A percentile compares a stretch with the other conserved stretches of the same genome.
These are phyloP conservation scores for Lepidurus arcticus DNA, from an alignment of 1,140 invertebrate species.

Conservation along the genomic window DNA sequence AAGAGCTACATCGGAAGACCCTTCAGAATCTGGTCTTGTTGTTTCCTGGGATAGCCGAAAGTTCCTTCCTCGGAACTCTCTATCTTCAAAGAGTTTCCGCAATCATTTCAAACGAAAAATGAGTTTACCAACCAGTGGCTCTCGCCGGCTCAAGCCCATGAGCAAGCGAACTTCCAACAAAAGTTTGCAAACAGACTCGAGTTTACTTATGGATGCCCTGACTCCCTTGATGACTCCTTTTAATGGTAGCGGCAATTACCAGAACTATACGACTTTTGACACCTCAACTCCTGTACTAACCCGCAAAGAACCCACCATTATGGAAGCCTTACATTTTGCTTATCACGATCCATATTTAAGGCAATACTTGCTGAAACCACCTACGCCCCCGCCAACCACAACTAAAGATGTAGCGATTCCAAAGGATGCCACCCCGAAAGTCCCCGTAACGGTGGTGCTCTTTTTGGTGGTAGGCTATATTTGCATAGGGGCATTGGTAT, in stretches of 20 bases:
- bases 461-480: constrained; percentile 64
- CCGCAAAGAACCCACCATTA: not conserved
- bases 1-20: not conserved
- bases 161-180: not conserved
- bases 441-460: constrained; percentile 65
- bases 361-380: not conserved
- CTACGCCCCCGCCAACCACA: not conserved
- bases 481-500: constrained; percentile 76
- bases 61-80: constrained; percentile 34
- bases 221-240: not conserved
- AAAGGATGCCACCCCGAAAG: constrained; percentile 39
- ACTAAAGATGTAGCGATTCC: constrained; percentile 3
- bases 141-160: not conserved
- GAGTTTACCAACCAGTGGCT: not conserved
- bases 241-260: not conserved
- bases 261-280: not conserved
- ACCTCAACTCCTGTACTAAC: not conserved
- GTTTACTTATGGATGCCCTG: not conserved
- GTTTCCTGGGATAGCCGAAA: not conserved
- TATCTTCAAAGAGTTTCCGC: not conserved
- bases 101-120: not conserved
- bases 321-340: not conserved
- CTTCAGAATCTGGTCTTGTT: not conserved
- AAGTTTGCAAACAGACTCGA: not conserved
- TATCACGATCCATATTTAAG: constrained; percentile 6